phyloP scores from a whole-genome alignment of 2,113 vertebrate species.

The Aphelocoma coerulescens region DNA sequence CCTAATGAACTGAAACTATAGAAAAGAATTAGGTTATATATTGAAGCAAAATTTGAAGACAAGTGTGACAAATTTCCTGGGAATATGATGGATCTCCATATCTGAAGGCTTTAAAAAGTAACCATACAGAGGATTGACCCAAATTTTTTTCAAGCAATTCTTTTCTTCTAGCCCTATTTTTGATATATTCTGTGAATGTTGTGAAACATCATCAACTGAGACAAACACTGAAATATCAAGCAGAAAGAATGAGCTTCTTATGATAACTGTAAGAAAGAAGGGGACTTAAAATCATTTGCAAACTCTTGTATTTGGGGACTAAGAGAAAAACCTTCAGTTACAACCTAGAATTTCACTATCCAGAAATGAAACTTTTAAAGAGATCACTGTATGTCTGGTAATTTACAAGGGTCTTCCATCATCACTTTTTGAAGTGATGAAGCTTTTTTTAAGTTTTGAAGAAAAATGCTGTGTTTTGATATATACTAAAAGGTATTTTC shows the following conservation, averaged over 20 bases:
- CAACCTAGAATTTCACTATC: neutral
- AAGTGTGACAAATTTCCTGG: neutral
- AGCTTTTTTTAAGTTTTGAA: neutral
- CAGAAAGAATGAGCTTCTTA: neutral
- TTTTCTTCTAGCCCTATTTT: neutral
- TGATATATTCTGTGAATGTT: neutral
- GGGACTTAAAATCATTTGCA: neutral
- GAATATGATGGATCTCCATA: neutral
- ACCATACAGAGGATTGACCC: neutral
- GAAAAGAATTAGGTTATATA: neutral
- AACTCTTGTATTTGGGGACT: neutral
- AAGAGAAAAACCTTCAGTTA: neutral
- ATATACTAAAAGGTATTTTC: neutral
- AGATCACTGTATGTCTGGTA: neutral
- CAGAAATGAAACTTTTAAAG: neutral
- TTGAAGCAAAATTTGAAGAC: neutral
- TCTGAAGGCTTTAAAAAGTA: neutral
- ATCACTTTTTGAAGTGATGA: neutral
- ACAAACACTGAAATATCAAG: neutral
- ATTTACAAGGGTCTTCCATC: neutral
- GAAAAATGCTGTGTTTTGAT: neutral
- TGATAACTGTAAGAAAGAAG: neutral
- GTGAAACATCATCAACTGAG: fast-evolving
- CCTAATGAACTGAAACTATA: neutral
- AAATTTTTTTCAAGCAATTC: neutral